Conservation (phyloP, 2,888 invertebrate genomes). For the Acanthosoma haemorrhoidale region DNA sequence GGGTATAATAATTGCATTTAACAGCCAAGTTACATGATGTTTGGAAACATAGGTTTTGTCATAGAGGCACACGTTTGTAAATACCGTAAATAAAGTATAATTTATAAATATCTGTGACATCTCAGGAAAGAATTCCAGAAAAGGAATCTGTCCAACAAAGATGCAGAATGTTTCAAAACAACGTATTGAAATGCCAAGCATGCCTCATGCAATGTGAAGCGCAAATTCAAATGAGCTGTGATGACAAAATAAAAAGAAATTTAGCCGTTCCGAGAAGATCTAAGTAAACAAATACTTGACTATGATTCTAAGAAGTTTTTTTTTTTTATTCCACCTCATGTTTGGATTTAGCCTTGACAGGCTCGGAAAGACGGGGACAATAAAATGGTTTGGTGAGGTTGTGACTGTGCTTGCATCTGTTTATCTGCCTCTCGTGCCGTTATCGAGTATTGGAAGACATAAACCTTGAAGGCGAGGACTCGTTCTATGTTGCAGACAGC, state of each 20-base stretch:
- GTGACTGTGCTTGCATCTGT: too few relatives aligned
- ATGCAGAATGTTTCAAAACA: constrained; percentile 7
- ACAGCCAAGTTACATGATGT: too few relatives aligned
- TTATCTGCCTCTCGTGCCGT: too few relatives aligned
- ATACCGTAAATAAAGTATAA: too few relatives aligned
- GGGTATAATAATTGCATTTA: too few relatives aligned
- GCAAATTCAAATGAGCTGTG: background rate
- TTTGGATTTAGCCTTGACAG: too few relatives aligned
- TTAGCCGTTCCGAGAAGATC: background rate
- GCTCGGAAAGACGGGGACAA: background rate
- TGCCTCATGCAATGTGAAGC: background rate
- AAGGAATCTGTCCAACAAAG: background rate
- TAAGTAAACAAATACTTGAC: background rate
- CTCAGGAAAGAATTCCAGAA: background rate
- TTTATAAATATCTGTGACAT: background rate
- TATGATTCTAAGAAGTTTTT: too few relatives aligned
- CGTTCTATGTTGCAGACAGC: background rate
- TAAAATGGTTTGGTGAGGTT: too few relatives aligned
- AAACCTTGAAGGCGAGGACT: background rate
- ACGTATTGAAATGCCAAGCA: background rate
- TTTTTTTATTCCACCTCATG: background rate
- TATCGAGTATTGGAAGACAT: background rate
- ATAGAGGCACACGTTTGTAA: too few relatives aligned
- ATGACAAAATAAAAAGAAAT: background rate
- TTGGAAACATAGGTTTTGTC: too few relatives aligned